Base-by-base conservation (phyloP, 2,797 vertebrate species). In the Oophaga sylvatica region DNA sequence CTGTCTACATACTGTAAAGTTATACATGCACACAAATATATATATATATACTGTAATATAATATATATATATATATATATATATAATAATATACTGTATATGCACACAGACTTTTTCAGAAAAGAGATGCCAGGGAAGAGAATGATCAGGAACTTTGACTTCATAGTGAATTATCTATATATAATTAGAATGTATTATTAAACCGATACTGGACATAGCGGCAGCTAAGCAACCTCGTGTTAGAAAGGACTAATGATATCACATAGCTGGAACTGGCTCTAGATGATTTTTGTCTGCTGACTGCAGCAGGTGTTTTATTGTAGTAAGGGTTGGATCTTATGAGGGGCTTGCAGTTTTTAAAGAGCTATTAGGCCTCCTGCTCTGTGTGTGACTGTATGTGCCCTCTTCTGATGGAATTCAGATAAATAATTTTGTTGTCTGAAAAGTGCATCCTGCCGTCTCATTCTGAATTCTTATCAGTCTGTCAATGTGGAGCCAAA, bases 401-500 rank as follows among this genome's bases (percentile, higher is more conserved):
- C 88, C 76, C 84, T 81, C 90, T 90, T 87, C 78, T 92, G 91
- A 92, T 92, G 90, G 90, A 87, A 92, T 92, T 90, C 89, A 91
- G 82, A 91, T 78, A 91, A 91, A 92, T 84, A 65, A 88, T 84
- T 90, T 73, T 90, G 79, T 84, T 84, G 89, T 62, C 5, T 70
- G 89, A 90, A 90, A 89, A 79, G 81, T 86, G 57, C 22, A 88
- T 87, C 68, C 70, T 91, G 89, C 86, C 90, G 91, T 92, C 92
- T 91, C 90, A 91, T 93, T 91, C 85, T 88, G 76, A 91, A 89
- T 87, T 90, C 87, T 90, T 87, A 91, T 75, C 56, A 90, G 90
- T 90, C 86, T 91, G 91, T 88, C 91, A 91, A 88, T 83, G 0
- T 87, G 87, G 8, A 84, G 89, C 87, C 88, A 70, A 1, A 35